Conservation (phyloP, 2,113 vertebrate genomes). For the Pipra filicauda region DNA sequence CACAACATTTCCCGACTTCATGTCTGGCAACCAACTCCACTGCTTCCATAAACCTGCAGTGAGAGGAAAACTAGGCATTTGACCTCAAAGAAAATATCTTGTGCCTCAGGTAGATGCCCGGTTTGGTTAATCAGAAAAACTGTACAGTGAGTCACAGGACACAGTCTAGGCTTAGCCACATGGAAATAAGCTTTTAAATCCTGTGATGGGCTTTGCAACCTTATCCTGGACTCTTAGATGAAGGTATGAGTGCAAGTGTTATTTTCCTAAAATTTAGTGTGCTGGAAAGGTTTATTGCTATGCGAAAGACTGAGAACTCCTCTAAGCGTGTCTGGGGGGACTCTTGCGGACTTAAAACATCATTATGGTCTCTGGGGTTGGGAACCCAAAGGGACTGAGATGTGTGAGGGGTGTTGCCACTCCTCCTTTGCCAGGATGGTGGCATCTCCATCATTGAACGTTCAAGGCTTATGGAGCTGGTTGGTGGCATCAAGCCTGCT, state of each 20-base stretch:
- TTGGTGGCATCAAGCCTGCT: not conserved
- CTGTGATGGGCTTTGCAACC: not conserved
- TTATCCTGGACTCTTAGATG: not conserved
- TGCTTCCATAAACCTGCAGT: not conserved
- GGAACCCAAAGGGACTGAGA: not conserved
- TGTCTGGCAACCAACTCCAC: not conserved
- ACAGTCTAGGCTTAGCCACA: not conserved
- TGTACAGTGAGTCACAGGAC: not conserved
- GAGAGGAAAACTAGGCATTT: not conserved
- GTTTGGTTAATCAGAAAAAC: not conserved
- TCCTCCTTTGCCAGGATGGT: not conserved
- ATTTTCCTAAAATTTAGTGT: not conserved
- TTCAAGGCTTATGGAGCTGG: not conserved
- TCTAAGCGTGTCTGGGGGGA: not conserved
- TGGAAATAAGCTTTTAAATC: not conserved
- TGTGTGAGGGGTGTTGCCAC: not conserved
- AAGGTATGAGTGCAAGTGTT: not conserved
- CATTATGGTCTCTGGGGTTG: not conserved
- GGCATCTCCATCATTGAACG: accelerated
- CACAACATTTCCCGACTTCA: not conserved
- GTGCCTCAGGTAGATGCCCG: not conserved
- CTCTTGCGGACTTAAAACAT: not conserved
- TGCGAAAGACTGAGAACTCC: not conserved
- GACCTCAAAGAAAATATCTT: not conserved
- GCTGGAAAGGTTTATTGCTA: not conserved